A percentile compares a stretch with the other conserved stretches of the same genome.
phyloP scores from a whole-genome alignment of 2,113 vertebrate genomes.

The Amphiprion percula region DNA sequence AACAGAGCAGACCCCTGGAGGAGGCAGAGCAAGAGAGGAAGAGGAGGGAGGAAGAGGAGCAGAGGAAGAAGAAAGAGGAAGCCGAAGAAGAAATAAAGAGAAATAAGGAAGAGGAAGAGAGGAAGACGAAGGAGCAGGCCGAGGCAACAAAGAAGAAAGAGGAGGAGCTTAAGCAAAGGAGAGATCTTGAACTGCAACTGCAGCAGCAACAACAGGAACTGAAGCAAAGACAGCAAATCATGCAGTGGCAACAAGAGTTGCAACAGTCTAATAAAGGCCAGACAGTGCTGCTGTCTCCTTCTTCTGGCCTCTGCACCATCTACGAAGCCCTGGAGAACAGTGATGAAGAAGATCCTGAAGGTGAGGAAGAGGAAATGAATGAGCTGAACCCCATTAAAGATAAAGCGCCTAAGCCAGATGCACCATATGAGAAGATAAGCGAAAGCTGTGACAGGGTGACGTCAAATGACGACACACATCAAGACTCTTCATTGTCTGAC shows the following conservation, averaged over 20 bases:
- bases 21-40: constrained; percentile 73
- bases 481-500: constrained; percentile 1
- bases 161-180: constrained; percentile 62
- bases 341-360: constrained; percentile 71
- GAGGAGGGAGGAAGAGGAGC: constrained; percentile 61
- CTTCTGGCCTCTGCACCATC: constrained; percentile 84
- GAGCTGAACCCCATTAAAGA: constrained; percentile 15
- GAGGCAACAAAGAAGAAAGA: constrained; percentile 24
- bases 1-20: constrained; percentile 68
- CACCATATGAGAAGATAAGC: not conserved
- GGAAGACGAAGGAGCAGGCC: not conserved
- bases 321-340: constrained; percentile 82
- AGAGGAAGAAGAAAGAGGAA: constrained; percentile 63
- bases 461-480: not conserved
- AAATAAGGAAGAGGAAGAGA: constrained; percentile 55
- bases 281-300: constrained; percentile 68
- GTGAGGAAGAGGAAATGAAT: constrained; percentile 22
- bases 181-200: constrained; percentile 70
- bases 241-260: constrained; percentile 81
- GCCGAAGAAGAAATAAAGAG: constrained; percentile 68
- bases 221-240: constrained; percentile 79
- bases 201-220: constrained; percentile 80
- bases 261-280: constrained; percentile 60
- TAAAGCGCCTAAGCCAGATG: not conserved
- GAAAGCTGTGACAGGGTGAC: not conserved